These are phyloP conservation scores for Caenorhabditis sp. DNA, from an alignment of 2,888 invertebrate genomes.

Conservation along the genomic window DNA sequence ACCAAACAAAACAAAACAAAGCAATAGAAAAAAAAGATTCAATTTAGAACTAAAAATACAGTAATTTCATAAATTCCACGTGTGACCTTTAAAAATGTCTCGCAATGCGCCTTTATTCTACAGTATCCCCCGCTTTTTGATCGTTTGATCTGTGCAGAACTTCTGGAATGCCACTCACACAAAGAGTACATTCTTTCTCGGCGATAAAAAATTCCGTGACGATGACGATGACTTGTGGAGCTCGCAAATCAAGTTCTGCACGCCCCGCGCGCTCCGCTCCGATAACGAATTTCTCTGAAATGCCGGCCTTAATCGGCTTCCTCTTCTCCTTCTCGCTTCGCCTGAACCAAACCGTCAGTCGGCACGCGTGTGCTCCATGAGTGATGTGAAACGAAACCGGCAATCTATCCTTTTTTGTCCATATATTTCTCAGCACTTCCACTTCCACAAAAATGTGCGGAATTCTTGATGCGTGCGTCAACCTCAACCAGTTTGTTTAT, in stretches of 20 bases:
- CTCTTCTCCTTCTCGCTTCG: too few relatives aligned
- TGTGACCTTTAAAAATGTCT: too few relatives aligned
- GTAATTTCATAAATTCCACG: too few relatives aligned
- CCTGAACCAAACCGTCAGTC: conserved; percentile 28
- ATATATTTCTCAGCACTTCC: too few relatives aligned
- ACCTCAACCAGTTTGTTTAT: conserved; percentile 46
- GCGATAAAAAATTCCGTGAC: conserved; percentile 43
- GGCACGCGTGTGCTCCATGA: conserved; percentile 6
- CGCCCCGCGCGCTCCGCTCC: conserved; percentile 10
- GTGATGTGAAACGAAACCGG: conserved; percentile 16
- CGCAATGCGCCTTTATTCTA: too few relatives aligned
- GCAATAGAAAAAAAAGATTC: too few relatives aligned
- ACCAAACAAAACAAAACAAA: too few relatives aligned
- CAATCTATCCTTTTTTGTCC: conserved; percentile 13
- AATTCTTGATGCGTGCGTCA: conserved; percentile 18
- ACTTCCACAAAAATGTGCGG: conserved; percentile 10
- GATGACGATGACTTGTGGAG: conserved; percentile 29
- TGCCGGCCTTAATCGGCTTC: conserved; percentile 30
- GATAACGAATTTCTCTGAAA: conserved; percentile 54
- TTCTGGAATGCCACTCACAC: conserved; percentile 40
- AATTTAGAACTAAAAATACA: too few relatives aligned
- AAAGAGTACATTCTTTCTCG: conserved; percentile 17
- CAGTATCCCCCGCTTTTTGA: conserved; percentile 3
- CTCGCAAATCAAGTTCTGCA: conserved; percentile 54
- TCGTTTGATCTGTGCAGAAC: conserved; percentile 27